A percentile compares a stretch with the other conserved stretches of the same genome.
These are phyloP conservation scores for Mesoligia furuncula DNA, from an alignment of 2,888 invertebrate genomes.

Conservation along the genomic window DNA sequence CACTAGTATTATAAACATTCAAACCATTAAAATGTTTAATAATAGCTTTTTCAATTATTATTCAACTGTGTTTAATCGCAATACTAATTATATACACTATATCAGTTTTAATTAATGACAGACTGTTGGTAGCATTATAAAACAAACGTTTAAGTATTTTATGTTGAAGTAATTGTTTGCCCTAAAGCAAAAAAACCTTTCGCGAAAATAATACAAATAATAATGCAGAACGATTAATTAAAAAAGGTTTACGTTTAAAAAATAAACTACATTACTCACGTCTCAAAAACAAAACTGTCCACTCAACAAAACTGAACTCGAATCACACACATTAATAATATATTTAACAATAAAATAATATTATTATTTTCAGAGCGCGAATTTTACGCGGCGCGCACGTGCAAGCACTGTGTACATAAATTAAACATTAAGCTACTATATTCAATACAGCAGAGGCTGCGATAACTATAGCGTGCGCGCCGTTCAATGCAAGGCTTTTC, in stretches of 20 bases:
- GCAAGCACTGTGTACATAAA: conserved; percentile 65
- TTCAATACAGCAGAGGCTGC: conserved; percentile 40
- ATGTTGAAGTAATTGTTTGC: not conserved
- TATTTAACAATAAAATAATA: conserved; percentile 1
- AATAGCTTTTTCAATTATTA: conserved; percentile 1
- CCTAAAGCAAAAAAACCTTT: not conserved
- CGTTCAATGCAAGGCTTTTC: conserved; percentile 56
- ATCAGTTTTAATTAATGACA: not conserved
- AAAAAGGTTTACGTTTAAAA: not conserved
- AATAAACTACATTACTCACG: conserved; percentile 42
- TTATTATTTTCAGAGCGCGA: conserved; percentile 42
- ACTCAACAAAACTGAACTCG: conserved; percentile 14
- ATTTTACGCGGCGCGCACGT: conserved; percentile 57
- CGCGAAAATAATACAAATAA: not conserved
- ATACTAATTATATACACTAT: not conserved
- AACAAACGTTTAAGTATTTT: not conserved
- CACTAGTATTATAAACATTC: not conserved
- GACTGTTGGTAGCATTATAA: not conserved
- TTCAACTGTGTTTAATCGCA: not conserved
- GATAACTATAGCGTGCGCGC: conserved; percentile 33
- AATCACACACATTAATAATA: conserved; percentile 20
- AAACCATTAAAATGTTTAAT: not conserved
- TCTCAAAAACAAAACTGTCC: not conserved
- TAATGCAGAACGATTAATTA: not conserved
- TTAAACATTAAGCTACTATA: conserved; percentile 61